Base-by-base conservation (phyloP, 2,888 invertebrate genomes). In the Cheiracanthium punctorium region DNA sequence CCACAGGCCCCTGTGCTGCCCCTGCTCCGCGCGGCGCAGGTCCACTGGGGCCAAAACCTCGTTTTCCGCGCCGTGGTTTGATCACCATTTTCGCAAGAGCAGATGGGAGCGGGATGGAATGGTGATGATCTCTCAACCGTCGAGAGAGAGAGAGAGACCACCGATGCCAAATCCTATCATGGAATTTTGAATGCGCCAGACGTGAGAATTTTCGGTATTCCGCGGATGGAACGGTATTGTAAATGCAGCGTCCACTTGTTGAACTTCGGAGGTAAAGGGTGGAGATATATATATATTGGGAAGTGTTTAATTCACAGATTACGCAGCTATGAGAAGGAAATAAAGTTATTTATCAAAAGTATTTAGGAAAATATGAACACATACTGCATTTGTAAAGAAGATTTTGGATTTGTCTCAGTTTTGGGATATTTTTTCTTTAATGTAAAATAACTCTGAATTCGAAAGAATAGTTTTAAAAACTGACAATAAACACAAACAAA, bases 51-150 rank as follows among this genome's bases (percentile, higher is more conserved):
- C 20, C 58, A 58, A 24, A 58, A 58, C 58, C 58, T 58, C 24
- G 58, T 58, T 58, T 58, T 58, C 58, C 58, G 58, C 24, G 20
- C 58, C 24, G 24, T 58, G 58, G 58, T 58, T 58, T 58, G 58
- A 20, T 58, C 58, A 48, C 14, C 48, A 58, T 24, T 12, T 20
- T 58, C 24, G 2, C 17, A 2, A 17, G 58, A 58, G 20, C 4
- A 7, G 58, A 58, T 24, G 48, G 14, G 4, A 37, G 10, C 4
- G 10, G 10, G 37, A 37, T 37, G 37, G 10, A 37, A 37, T n/a
- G n/a, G 10, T 37, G 37, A 37, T 37, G 37, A 37, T 37, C 37
- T 37, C 4, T 37, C n/a, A n/a, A n/a, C 48, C 17, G 48, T 7
- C 1, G 48, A 14, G 5, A n/a, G 17, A n/a, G 48, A 48, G 17